Evolutionary conservation across 2,888 invertebrate genomes (phyloP), one percentile per base, ranked within the genome.

Genomic region (Pterostichus niger): DNA sequence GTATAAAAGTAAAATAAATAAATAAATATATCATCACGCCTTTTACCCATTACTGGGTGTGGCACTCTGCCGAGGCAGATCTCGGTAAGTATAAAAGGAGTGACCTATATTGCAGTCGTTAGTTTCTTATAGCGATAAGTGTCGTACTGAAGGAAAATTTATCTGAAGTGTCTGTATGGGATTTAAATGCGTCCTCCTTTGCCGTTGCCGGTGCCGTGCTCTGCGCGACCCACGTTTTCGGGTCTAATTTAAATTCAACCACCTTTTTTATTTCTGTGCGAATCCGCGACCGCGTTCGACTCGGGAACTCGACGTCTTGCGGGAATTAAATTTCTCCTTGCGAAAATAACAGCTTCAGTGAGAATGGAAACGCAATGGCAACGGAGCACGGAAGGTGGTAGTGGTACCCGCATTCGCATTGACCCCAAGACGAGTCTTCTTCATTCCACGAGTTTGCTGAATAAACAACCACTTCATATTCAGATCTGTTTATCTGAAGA

Each of bases 281-380:
- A 64, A 79, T 78, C 78, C 61, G 78, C 56, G 49, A 11, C 17
- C 68, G 64, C 68, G 40, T 71, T 71, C 68, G 68, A 44, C 68
- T 71, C 44, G 52, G n/a, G 52, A 6, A n/a, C 13, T 56, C 17
- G 15, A 24, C 31, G 64, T 17, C 49, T 75, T 9, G 49, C 31
- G 79, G 79, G 79, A 79, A 79, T 79, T 79, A 79, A 79, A 79
- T 79, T 79, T 79, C 68, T 79, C 79, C 68, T 79, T 79, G 64
- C 64, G 79, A 79, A 49, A 64, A 79, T 61, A 79, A 79, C 61
- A 46, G 77, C 56, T 56, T 56, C 77, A 68, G 46, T 79, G 64
- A 33, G 49, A 79, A 64, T 24, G 6, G 24, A 1, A 24, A 24
- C 24, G 78, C 46, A 79, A 61, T 78, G 46, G 17, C 59, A 59